phyloP scores from a whole-genome alignment of 2,888 invertebrate species.

The Oxystoma pomonae region DNA sequence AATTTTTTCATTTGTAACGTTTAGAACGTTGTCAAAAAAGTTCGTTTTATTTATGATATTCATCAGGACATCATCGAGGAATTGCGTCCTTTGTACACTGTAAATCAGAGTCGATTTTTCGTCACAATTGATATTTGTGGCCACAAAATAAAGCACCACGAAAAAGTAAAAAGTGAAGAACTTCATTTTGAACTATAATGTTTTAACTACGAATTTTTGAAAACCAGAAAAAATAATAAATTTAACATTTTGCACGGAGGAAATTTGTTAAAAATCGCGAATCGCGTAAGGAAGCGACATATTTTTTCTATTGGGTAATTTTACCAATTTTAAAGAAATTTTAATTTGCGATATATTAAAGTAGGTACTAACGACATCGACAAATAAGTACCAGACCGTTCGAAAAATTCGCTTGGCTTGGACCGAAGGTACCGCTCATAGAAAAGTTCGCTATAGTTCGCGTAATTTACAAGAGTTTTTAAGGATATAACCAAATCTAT shows the following conservation, averaged over 20 bases:
- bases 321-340: background rate
- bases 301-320: background rate
- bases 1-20: background rate
- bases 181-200: constrained; percentile 19
- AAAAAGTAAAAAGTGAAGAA: constrained; percentile 25
- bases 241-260: constrained; percentile 11
- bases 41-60: constrained; percentile 22
- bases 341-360: background rate
- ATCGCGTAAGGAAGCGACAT: constrained; percentile 13
- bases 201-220: background rate
- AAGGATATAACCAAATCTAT: background rate
- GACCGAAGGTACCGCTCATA: background rate
- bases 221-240: too few relatives aligned
- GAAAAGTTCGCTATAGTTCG: background rate
- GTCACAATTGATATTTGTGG: constrained; percentile 30
- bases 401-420: background rate
- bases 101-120: constrained; percentile 26
- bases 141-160: constrained; percentile 29
- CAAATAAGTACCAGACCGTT: background rate
- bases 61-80: constrained; percentile 11
- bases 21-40: constrained; percentile 10
- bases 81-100: constrained; percentile 12
- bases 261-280: constrained; percentile 27
- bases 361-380: background rate
- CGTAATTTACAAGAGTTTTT: background rate